Evolutionary conservation across 2,113 vertebrate species (phyloP), one percentile per base, ranked within the genome.

Genomic region (Neoarius graeffei): DNA sequence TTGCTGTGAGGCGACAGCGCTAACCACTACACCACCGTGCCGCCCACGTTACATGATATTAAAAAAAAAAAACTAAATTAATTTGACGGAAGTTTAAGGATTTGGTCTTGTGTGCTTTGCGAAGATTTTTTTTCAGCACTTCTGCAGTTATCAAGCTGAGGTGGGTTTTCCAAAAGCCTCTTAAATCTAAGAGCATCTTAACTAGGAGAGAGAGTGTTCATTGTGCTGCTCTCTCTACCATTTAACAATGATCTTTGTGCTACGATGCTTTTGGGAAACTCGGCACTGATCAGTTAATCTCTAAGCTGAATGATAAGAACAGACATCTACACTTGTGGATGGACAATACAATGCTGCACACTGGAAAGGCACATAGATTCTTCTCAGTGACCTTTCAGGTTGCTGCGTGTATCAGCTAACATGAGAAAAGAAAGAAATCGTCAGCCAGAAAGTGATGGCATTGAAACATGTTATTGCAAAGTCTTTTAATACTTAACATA

Each of bases 81-180:
- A 42, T 73, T 73, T 74, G 3, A 42, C 1, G 30, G 2, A 74
- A 25, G 52, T 54, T 6, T 54, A 54, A 25, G 23, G 11, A 54
- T 64, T 79, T 27, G 27, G 25, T 11, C 77, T 19, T 66, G 85
- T 64, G 59, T 85, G 14, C 35, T 0, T 86, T 76, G 20, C 30
- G 7, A 17, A 86, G 73, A 64, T 79, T 86, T 64, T 42, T 15
- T 64, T 86, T 62, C 57, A 77, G 11, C 50, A 77, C 69, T 85
- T 85, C 83, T 85, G 71, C 20, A 76, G 4, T 86, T 79, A 30
- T 59, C 19, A 8, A 60, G 35, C 11, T 30, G 13, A 2, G 35
- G 35, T 42, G 35, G 35, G 35, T 42, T 42, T 42, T 42, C 35
- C 35, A 42, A 42, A 42, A 42, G 35, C 3, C 35, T 42, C 3